Evolutionary conservation across 2,113 vertebrate species (phyloP), one percentile per base, ranked within the genome.

Genomic region (Syrrhaptes paradoxus): DNA sequence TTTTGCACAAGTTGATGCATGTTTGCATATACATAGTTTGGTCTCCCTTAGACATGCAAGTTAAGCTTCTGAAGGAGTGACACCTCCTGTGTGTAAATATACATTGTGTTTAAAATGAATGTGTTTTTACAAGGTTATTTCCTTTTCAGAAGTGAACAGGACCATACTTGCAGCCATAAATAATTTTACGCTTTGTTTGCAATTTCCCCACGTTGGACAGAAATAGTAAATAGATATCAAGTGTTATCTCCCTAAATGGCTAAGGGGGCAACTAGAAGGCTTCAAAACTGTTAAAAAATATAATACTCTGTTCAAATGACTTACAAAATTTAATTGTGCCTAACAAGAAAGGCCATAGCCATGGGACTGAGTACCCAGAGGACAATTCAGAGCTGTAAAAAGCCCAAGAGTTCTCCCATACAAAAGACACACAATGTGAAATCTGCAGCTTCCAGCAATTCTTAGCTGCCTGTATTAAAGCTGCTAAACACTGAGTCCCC

Each of bases 31-130:
- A 52, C 2, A 2, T 61, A 77, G 51, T 29, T 96, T 67, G 87
- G 48, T 51, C 52, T 93, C 55, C 72, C n/a, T 67, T 70, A 34
- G 6, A 41, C 28, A 34, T 11, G 0, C 0, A 26, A 59, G 62
- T 18, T 87, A 9, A 45, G 11, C 31, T 85, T 55, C 68, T 45
- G 28, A 88, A 83, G 85, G 82, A 95, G 76, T 59, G 85, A 90
- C 45, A 71, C 79, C 67, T 96, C 93, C 82, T 75, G 68, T 84
- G 88, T 88, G 88, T 86, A 95, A 97, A 92, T 54, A 88, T 17
- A 62, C 46, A 16, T 61, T 45, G 75, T 85, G 79, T 41, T 90
- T 32, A 13, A 78, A 86, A 65, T 62, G 41, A 84, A 90, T 68
- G 90, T 67, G 79, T 34, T 89, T 93, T 94, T 84, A 89, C 52